Base-by-base conservation (phyloP, 2,797 vertebrate genomes). In the Lophius americanus region DNA sequence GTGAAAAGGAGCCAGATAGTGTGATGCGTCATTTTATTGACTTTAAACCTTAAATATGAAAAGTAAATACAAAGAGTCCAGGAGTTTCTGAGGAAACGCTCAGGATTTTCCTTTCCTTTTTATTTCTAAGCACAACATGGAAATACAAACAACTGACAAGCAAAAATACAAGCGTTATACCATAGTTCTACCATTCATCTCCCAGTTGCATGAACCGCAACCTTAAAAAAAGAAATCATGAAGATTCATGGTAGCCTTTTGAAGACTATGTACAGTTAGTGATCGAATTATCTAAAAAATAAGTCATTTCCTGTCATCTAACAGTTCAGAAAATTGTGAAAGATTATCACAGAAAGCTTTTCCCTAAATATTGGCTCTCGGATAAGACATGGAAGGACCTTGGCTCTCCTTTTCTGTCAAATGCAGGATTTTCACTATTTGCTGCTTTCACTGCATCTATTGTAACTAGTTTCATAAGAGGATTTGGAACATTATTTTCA, bases 271-370 rank as follows among this genome's bases (percentile, higher is more conserved):
- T 41, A 41, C 37, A 60, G 37, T 41, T 66, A 73, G 72, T 23
- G 23, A 23, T 14, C 23, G 60, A 73, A 11, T 64, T 53, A 69
- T 51, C 54, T 70, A 61, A 70, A 74, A 64, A 69, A 73, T 44
- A 71, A 9, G 50, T 63, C 38, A 79, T 78, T 1, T 78, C 60
- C 76, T 72, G 12, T 60, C 52, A 54, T 76, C 56, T 68, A 39
- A 70, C 63, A 65, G 46, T 51, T 59, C 12, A 67, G 52, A 53
- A 61, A 32, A 47, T 56, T n/a, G 55, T 65, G 60, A 74, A 32
- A 56, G 61, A 75, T 23, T 39, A 33, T 7, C 58, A 50, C 67
- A 37, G 72, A 73, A 79, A 68, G 49, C 14, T 59, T 72, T 78
- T 70, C 78, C 48, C 42, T 51, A 67, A 68, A 64, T 70, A 51